Percentiles rank a stretch among this genome's conserved stretches.
Conservation (phyloP, 2,113 vertebrate species). For the Cardinalis cardinalis region DNA sequence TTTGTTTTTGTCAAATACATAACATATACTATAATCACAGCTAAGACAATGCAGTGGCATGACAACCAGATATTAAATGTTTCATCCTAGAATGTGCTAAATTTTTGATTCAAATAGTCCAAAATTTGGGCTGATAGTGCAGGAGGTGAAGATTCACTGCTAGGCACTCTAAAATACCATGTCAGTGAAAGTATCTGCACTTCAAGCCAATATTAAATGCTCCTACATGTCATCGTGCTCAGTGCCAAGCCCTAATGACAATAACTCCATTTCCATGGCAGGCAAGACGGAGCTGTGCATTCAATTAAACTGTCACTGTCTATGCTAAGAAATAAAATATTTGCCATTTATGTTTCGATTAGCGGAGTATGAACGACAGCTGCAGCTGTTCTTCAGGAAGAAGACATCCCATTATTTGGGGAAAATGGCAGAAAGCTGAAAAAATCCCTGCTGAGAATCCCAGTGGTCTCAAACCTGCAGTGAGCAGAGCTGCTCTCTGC, state of each 20-base stretch:
- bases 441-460: background rate
- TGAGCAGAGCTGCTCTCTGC: slow-evolving; percentile 5
- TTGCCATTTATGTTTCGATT: slow-evolving; percentile 18
- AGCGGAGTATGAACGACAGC: background rate
- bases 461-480: background rate
- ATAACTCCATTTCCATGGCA: background rate
- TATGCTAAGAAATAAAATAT: slow-evolving; percentile 5
- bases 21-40: background rate
- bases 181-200: background rate
- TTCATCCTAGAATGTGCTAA: background rate
- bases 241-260: slow-evolving; percentile 17
- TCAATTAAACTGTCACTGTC: slow-evolving; percentile 31
- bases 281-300: background rate
- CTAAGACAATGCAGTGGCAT: background rate
- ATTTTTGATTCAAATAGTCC: background rate
- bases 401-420: background rate
- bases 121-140: background rate
- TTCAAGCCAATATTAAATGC: background rate
- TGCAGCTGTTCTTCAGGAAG: background rate
- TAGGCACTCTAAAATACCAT: background rate
- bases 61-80: background rate
- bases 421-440: background rate
- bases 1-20: background rate
- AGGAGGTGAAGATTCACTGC: background rate
- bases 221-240: background rate